Percentiles rank a stretch among this genome's conserved stretches.
Conservation (phyloP, 1,140 invertebrate genomes). For the Rhopalosiphum padi region DNA sequence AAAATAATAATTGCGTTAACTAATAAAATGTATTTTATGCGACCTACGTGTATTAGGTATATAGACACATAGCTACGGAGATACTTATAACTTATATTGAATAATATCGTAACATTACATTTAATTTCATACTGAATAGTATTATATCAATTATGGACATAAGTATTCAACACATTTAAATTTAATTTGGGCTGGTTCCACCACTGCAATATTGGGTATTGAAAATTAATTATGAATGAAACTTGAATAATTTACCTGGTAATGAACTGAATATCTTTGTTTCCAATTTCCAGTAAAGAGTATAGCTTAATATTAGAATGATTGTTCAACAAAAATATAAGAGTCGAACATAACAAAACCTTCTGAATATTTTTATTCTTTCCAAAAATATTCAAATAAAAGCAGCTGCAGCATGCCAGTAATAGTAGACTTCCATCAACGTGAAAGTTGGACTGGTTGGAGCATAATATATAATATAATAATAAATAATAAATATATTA, state of each 20-base stretch:
- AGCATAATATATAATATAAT: too few relatives aligned
- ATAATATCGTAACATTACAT: background rate
- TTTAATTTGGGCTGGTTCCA: too few relatives aligned
- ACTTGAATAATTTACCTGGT: too few relatives aligned
- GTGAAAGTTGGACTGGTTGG: too few relatives aligned
- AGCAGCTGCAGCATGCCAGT: background rate
- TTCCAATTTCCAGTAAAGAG: background rate
- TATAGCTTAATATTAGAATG: background rate
- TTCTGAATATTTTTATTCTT: background rate
- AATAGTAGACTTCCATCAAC: background rate
- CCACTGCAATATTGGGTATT: too few relatives aligned
- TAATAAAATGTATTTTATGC: slow-evolving; percentile 4
- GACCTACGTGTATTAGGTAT: background rate
- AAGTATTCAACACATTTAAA: background rate
- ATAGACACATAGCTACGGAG: background rate
- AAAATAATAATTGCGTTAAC: background rate
- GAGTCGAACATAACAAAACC: background rate
- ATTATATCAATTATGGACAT: background rate
- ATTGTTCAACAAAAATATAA: background rate
- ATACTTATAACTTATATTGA: background rate
- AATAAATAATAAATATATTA: too few relatives aligned
- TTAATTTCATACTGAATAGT: background rate
- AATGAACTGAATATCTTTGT: too few relatives aligned
- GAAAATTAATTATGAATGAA: too few relatives aligned
- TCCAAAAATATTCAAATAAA: background rate